Base-by-base conservation (phyloP, 2,797 vertebrate genomes). In the Neomorphus geoffroyi region DNA sequence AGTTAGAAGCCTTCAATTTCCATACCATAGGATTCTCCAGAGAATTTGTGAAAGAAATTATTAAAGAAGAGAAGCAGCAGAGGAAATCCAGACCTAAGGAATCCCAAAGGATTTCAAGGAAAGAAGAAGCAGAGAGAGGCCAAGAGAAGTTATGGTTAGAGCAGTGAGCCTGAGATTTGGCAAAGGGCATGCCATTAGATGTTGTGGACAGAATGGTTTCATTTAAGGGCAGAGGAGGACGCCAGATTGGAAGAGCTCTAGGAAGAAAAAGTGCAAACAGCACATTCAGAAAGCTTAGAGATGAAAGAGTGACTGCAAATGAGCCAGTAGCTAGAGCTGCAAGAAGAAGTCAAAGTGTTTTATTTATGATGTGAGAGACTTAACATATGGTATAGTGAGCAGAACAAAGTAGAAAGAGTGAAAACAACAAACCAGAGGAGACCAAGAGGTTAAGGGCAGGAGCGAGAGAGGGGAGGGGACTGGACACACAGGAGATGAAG, bases 231-330 rank as follows among this genome's bases (percentile, higher is more conserved):
- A 94, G 80, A 92, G 93, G 39, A 95, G 21, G 70, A 94, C 93
- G 94, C 95, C 92, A 96, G 94, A 62, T 45, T 94, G 94, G 94
- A 96, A 95, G 83, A 90, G 70, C 14, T 86, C 67, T 92, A 95
- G 95, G 95, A 90, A 94, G 93, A 94, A 95, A 96, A 96, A 96
- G 92, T 94, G 95, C 94, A 96, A 95, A 96, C 92, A 95, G 88
- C 66, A 84, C 82, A 94, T 84, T 94, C 88, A 88, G 86, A 95
- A 94, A 93, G 39, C 70, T 88, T 74, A 46, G 57, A 90, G 91
- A 94, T 93, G 91, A 95, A 95, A 95, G 88, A 88, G 48, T 3
- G 3, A 54, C 82, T 92, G 88, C 94, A 90, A 77, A 95, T 81
- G 93, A 73, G 90, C 80, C 88, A 86, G 96, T 96, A 93, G 86